Base-by-base conservation (phyloP, 2,888 invertebrate species). In the Callosobruchus maculatus region DNA sequence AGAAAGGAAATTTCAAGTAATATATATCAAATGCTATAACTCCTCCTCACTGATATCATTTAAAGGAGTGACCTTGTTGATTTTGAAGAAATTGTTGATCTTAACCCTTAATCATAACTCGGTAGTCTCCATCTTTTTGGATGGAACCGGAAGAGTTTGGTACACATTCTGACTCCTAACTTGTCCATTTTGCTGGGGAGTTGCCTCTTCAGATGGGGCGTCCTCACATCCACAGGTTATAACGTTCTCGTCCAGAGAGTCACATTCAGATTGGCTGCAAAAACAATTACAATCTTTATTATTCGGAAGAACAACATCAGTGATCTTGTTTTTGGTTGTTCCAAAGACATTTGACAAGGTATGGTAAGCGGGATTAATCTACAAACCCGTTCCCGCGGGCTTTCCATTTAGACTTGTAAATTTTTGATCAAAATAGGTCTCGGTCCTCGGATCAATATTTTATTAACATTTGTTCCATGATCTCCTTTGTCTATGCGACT, bases 231-330 rank as follows among this genome's bases (percentile, higher is more conserved):
- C 83, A 21, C 68, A 68, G 13, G 21, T 68, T 1, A 93, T 89
- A 2, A 92, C 95, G 86, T 97, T 96, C 84, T 96, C 96, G 84
- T 97, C 96, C 75, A 97, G 88, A 0, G 96, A 97, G 49, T 94
- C 90, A 30, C 94, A 90, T 81, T 94, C 94, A 0, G 94, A 94
- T 85, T 91, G 91, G 83, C 92, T 92, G 83, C 68, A 78, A n/a
- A n/a, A n/a, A n/a, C n/a, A n/a, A n/a, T n/a, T n/a, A n/a, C n/a
- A n/a, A n/a, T n/a, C n/a, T n/a, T n/a, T n/a, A n/a, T n/a, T n/a
- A n/a, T n/a, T n/a, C n/a, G n/a, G n/a, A n/a, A n/a, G n/a, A n/a
- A n/a, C n/a, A n/a, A n/a, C n/a, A n/a, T n/a, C n/a, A n/a, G n/a
- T n/a, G n/a, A n/a, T n/a, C n/a, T n/a, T n/a, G n/a, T n/a, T n/a